Conservation (phyloP, 1,140 invertebrate genomes). For the Hypothenemus hampei region DNA sequence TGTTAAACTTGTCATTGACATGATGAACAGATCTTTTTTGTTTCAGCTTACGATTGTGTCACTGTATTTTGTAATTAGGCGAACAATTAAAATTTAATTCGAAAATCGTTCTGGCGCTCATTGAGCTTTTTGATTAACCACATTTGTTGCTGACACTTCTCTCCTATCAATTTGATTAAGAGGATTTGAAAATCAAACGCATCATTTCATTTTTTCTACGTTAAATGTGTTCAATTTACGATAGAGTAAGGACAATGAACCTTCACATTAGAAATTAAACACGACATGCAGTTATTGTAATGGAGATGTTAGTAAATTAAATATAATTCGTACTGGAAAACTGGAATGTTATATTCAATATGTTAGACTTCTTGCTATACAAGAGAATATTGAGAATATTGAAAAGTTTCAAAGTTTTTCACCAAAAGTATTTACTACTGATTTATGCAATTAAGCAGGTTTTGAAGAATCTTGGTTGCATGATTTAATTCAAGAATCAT, state of each 20-base stretch:
- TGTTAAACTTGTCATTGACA: not conserved
- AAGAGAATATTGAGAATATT: too few relatives aligned
- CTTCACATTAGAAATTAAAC: not conserved
- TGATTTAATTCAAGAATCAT: too few relatives aligned
- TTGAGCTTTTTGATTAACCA: not conserved
- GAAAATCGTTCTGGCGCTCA: slow-evolving; percentile 1
- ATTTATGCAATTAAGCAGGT: too few relatives aligned
- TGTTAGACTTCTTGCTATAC: too few relatives aligned
- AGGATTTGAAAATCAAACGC: too few relatives aligned
- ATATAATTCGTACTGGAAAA: slow-evolving; percentile 7
- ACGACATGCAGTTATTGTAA: not conserved
- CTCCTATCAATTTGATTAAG: too few relatives aligned
- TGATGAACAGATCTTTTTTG: slow-evolving; percentile 5
- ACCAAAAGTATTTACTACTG: too few relatives aligned
- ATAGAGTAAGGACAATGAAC: slow-evolving; percentile 1
- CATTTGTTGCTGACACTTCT: slow-evolving; percentile 7
- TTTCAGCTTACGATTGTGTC: slow-evolving; percentile 3
- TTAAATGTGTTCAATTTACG: too few relatives aligned
- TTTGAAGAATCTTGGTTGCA: too few relatives aligned
- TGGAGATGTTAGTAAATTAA: slow-evolving; percentile 7
- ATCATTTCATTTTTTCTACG: too few relatives aligned
- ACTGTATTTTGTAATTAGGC: slow-evolving; percentile 15
- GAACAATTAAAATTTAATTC: slow-evolving; percentile 19
- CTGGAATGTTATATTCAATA: slow-evolving; percentile 1
- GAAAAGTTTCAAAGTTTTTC: too few relatives aligned